Evolutionary conservation across 2,113 vertebrate genomes (phyloP).

Genomic region (Coptodon bakossiorum): DNA sequence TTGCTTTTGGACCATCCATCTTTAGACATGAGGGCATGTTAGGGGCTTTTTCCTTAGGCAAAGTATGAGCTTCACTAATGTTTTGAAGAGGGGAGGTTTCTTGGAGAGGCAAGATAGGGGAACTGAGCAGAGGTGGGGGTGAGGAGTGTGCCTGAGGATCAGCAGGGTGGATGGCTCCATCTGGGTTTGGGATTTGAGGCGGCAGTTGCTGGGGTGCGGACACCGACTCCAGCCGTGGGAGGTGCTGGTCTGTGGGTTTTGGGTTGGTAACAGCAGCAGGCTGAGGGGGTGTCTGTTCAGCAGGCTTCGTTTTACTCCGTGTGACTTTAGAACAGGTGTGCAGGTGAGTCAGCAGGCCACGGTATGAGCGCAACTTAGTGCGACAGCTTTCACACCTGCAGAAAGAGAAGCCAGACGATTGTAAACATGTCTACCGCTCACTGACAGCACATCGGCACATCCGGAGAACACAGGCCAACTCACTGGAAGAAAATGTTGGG

Average conservation of each 20-base stretch:
- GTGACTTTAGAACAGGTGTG: conserved; percentile 87
- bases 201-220: neutral
- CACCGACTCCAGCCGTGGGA: neutral
- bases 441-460: neutral
- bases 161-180: neutral
- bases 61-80: neutral
- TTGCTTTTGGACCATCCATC: neutral
- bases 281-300: neutral
- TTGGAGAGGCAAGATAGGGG: neutral
- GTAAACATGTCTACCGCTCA: neutral
- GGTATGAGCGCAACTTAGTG: conserved; percentile 85
- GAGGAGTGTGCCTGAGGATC: neutral
- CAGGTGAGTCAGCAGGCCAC: conserved; percentile 90
- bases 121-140: neutral
- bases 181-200: neutral
- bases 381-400: conserved; percentile 90
- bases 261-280: neutral
- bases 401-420: neutral
- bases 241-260: neutral
- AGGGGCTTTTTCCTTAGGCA: neutral
- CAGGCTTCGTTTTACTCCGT: conserved; percentile 58
- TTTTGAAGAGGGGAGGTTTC: neutral
- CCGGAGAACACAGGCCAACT: conserved; percentile 40
- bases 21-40: neutral
- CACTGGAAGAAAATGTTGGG: conserved; percentile 94